Conservation (phyloP, 2,113 vertebrate genomes). For the Burhinus bistriatus region DNA sequence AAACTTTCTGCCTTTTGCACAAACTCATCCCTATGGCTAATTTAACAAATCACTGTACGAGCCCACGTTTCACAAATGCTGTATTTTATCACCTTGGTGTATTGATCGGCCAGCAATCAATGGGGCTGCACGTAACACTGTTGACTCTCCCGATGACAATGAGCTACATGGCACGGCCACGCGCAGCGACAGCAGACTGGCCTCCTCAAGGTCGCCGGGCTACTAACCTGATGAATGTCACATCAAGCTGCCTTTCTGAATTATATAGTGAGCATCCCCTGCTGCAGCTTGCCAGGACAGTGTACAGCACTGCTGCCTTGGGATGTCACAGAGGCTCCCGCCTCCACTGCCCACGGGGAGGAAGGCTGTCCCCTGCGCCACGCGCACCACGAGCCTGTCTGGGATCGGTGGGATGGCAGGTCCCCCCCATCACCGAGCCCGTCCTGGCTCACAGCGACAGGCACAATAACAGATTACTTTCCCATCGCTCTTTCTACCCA, state of each 20-base stretch:
- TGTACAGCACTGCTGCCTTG: not conserved
- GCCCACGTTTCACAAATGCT: not conserved
- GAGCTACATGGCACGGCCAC: not conserved
- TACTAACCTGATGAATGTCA: constrained; percentile 36
- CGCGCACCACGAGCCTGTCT: not conserved
- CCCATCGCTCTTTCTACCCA: not conserved
- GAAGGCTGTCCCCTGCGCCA: not conserved
- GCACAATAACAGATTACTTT: not conserved
- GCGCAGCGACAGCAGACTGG: not conserved
- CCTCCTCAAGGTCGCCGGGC: not conserved
- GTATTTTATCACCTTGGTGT: not conserved
- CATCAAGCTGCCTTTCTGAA: constrained; percentile 51
- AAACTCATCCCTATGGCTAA: not conserved
- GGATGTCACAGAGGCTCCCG: not conserved
- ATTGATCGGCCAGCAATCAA: not conserved
- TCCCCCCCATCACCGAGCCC: not conserved
- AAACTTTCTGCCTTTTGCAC: not conserved
- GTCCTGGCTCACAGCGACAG: not conserved
- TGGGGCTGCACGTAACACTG: not conserved
- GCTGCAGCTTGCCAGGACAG: not conserved
- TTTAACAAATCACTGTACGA: not conserved
- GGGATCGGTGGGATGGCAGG: not conserved
- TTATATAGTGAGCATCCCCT: constrained; percentile 61
- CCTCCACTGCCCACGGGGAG: not conserved
- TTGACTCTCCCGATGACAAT: not conserved